Evolutionary conservation across 2,888 invertebrate species (phyloP), one percentile per base, ranked within the genome.

Genomic region (Melieria omissa): DNA sequence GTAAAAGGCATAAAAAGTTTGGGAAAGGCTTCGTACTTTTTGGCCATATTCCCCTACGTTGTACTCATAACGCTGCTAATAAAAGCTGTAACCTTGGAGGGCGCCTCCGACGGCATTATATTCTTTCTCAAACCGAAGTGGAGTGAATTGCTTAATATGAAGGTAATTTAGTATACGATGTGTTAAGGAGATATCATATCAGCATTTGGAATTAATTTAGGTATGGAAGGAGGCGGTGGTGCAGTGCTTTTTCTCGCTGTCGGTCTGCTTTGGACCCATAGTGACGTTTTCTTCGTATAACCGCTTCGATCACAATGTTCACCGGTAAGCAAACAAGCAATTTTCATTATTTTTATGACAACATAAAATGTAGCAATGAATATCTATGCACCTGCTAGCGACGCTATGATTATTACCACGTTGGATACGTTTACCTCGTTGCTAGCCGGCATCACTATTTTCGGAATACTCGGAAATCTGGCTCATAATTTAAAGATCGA

Each of bases 21-120:
- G 0, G 94, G 95, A 65, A 94, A 94, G 85, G 93, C 92, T 0
- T 92, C 96, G 0, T 97, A 96, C 86, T 94, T 97, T 85, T 91
- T 96, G n/a, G 96, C 96, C 0, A 86, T 96, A 4, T 95, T 95
- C 84, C 95, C 95, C 0, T 95, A 94, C 81, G 89, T 93, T 7
- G 91, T 96, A 65, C 90, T 96, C 86, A 87, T 94, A 72, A 90
- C 91, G 46, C 87, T 96, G 60, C 89, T 96, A 14, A 90, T 94
- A 68, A 89, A 92, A 74, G 90, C 91, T 0, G 88, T 88, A 0
- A 91, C 90, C 0, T 81, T 92, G 65, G 91, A 91, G 0, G 95
- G 95, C 0, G 92, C 95, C n/a, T 88, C 85, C 4, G 88, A 90
- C 46, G 96, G 95, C 0, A 92, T 95, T 65, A 84, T 92, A 54